A percentile compares a stretch with the other conserved stretches of the same genome.
These are phyloP conservation scores for Phymastichus coffea DNA, from an alignment of 1,140 invertebrate species.

Conservation along the genomic window DNA sequence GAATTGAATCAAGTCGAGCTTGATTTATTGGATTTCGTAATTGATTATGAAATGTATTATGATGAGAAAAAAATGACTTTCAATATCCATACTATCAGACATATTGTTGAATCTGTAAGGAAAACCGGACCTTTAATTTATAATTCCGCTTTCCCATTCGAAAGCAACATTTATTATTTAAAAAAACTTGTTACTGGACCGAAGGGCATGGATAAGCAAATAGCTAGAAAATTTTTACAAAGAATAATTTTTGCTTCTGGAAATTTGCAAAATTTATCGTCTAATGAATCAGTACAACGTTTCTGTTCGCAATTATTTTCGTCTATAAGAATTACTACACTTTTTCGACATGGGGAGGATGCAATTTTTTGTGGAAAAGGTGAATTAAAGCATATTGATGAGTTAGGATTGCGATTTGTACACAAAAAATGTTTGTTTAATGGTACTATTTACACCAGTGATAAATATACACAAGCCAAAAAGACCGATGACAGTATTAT, in stretches of 20 bases:
- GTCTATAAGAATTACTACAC: neutral
- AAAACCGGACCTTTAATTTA: conserved; percentile 24
- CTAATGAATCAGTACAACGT: neutral
- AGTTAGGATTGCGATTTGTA: neutral
- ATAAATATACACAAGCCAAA: neutral
- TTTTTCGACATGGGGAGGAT: neutral
- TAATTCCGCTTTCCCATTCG: no score
- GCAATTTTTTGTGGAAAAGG: neutral
- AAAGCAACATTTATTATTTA: no score
- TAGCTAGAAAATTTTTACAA: conserved; percentile 10
- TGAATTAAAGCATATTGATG: neutral
- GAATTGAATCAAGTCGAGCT: conserved; percentile 29
- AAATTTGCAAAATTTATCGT: neutral
- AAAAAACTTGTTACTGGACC: conserved; percentile 16
- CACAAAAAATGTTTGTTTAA: neutral
- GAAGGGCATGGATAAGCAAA: conserved; percentile 14
- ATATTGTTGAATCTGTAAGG: conserved; percentile 16
- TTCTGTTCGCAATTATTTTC: neutral
- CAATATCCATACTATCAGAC: conserved; percentile 24
- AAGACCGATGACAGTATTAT: neutral
- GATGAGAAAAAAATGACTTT: conserved; percentile 19
- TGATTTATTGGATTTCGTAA: conserved; percentile 29
- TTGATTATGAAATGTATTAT: conserved; percentile 14
- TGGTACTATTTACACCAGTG: neutral
- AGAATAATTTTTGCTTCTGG: conserved; percentile 5